phyloP scores from a whole-genome alignment of 2,888 invertebrate species.

The Trichogramma dendrolimi region DNA sequence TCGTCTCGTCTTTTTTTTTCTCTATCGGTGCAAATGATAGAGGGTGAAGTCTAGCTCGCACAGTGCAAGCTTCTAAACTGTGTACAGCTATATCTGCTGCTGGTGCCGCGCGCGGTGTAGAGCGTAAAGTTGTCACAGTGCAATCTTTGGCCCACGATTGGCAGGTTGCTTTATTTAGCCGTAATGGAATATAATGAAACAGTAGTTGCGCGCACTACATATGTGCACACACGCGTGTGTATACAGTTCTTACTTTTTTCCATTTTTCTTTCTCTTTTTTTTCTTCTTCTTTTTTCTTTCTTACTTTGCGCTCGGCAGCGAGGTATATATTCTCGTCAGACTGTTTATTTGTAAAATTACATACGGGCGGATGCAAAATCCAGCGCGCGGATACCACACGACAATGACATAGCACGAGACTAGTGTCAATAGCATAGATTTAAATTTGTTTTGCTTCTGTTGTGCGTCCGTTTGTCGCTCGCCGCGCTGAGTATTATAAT shows the following conservation, averaged over 20 bases:
- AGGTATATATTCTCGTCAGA: neutral
- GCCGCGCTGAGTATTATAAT: no score
- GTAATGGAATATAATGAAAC: neutral
- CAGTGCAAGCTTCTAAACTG: neutral
- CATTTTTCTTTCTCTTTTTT: neutral
- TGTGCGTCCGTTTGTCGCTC: constrained; percentile 5
- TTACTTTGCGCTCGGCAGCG: neutral
- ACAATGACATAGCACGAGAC: neutral
- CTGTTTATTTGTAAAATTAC: constrained; percentile 18
- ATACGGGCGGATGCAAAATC: neutral
- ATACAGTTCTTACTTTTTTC: neutral
- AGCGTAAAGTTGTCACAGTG: constrained; percentile 31
- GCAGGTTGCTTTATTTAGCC: constrained; percentile 15
- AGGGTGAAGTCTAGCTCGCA: constrained; percentile 7
- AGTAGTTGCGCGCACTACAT: no score
- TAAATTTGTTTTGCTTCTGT: constrained; percentile 30
- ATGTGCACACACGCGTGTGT: no score
- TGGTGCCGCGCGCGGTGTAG: neutral
- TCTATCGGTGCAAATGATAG: constrained; percentile 4
- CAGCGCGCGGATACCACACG: neutral
- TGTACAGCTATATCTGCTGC: neutral
- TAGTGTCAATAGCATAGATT: constrained; percentile 37
- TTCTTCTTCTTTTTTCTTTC: neutral
- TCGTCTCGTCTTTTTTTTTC: neutral
- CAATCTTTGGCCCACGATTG: constrained; percentile 18